Conservation (phyloP, 1,140 invertebrate genomes). For the Colletes gigas region DNA sequence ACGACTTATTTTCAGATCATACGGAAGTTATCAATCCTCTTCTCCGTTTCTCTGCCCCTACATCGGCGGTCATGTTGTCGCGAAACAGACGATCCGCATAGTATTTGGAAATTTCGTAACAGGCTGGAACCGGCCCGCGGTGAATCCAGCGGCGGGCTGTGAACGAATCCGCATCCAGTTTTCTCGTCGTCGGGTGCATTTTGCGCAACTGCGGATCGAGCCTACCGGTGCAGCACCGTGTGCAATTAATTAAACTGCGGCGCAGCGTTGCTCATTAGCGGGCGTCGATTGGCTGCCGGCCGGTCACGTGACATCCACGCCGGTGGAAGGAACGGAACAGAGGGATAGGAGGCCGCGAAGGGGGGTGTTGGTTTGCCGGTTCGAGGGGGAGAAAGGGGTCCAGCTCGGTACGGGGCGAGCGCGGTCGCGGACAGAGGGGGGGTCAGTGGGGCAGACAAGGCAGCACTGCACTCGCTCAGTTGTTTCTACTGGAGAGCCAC, state of each 20-base stretch:
- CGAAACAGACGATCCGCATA: neutral
- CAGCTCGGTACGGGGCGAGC: slow-evolving; percentile 36
- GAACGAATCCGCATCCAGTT: neutral
- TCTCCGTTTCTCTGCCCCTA: neutral
- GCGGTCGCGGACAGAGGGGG: slow-evolving; percentile 32
- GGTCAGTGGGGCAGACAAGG: slow-evolving; percentile 57
- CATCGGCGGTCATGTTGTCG: neutral
- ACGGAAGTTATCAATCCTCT: neutral
- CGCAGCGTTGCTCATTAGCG: slow-evolving; percentile 63
- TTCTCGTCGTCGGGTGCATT: slow-evolving; percentile 16
- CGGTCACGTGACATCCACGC: slow-evolving; percentile 61
- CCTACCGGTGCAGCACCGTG: slow-evolving; percentile 50
- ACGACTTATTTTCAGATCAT: neutral
- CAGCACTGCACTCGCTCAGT: slow-evolving; percentile 70
- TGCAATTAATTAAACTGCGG: slow-evolving; percentile 66
- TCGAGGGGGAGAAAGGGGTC: slow-evolving; percentile 66
- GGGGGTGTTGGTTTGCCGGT: slow-evolving; percentile 72
- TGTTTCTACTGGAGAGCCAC: slow-evolving; percentile 79
- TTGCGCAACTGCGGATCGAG: slow-evolving; percentile 59
- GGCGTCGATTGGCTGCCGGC: slow-evolving; percentile 66
- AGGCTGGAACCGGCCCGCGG: neutral
- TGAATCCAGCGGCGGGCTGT: neutral
- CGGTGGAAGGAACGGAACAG: slow-evolving; percentile 47
- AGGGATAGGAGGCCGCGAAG: slow-evolving; percentile 70
- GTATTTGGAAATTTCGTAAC: slow-evolving; percentile 2